Percentiles rank a stretch among this genome's conserved stretches.
phyloP scores from a whole-genome alignment of 2,797 vertebrate genomes.

The Ctenochaetus hawaiiensis region DNA sequence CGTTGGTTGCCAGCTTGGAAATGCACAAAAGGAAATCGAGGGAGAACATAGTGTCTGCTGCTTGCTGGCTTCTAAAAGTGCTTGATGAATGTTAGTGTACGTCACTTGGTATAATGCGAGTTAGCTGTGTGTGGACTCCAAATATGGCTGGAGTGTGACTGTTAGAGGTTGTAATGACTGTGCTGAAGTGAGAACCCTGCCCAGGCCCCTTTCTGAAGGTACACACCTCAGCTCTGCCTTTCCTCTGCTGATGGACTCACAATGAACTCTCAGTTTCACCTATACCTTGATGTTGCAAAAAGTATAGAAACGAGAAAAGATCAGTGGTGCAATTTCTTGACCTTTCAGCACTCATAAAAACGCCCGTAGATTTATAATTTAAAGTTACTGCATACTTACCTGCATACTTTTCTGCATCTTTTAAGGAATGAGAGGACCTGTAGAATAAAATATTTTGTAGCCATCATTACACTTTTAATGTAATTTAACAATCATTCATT shows the following conservation, averaged over 20 bases:
- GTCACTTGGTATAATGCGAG: slow-evolving; percentile 86
- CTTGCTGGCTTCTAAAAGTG: slow-evolving; percentile 80
- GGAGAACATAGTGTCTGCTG: slow-evolving; percentile 85
- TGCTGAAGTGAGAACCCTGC: slow-evolving; percentile 76
- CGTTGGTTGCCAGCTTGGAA: slow-evolving; percentile 86
- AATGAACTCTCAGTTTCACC: slow-evolving; percentile 82
- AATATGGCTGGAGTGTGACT: slow-evolving; percentile 85
- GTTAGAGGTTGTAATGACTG: slow-evolving; percentile 81
- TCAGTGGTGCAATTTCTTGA: slow-evolving; percentile 33
- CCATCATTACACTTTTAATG: slow-evolving; percentile 4
- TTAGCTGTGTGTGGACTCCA: slow-evolving; percentile 84
- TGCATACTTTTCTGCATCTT: background rate
- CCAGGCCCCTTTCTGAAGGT: slow-evolving; percentile 76
- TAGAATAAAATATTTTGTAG: slow-evolving; percentile 4
- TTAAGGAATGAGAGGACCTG: slow-evolving; percentile 14
- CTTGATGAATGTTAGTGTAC: slow-evolving; percentile 87
- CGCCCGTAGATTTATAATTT: background rate
- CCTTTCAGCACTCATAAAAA: slow-evolving; percentile 24
- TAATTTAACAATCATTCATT: slow-evolving; percentile 20
- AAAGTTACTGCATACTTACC: background rate
- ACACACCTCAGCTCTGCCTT: slow-evolving; percentile 82
- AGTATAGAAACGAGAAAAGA: slow-evolving; percentile 37
- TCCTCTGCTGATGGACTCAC: slow-evolving; percentile 79
- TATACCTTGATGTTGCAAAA: slow-evolving; percentile 64
- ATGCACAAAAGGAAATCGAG: slow-evolving; percentile 84